phyloP scores from a whole-genome alignment of 2,113 vertebrate genomes.

The Scopus umbretta region DNA sequence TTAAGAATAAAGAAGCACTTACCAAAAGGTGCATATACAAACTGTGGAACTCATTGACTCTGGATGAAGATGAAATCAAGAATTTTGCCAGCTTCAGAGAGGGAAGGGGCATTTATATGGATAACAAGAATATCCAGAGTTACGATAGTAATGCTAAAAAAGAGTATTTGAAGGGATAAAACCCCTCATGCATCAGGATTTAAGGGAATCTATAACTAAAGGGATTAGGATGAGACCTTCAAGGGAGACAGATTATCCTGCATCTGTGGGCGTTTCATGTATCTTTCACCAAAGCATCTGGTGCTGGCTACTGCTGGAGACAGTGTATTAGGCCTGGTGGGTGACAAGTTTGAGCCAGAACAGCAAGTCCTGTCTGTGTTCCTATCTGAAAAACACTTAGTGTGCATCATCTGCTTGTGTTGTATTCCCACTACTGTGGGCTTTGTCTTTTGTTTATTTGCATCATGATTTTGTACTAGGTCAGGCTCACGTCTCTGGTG shows the following conservation, averaged over 20 bases:
- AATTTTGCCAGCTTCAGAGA: neutral
- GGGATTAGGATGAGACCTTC: constrained; percentile 34
- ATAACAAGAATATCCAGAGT: constrained; percentile 52
- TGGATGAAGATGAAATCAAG: neutral
- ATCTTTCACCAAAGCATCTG: neutral
- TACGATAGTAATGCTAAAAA: constrained; percentile 34
- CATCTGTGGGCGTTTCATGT: neutral
- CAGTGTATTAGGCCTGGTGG: neutral
- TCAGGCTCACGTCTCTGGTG: neutral
- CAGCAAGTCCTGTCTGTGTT: neutral
- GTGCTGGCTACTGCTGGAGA: neutral
- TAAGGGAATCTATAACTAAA: constrained; percentile 47
- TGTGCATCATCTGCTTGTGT: fast-evolving
- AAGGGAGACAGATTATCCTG: constrained; percentile 22
- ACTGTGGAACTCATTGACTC: neutral
- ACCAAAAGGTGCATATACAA: neutral
- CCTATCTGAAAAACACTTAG: neutral
- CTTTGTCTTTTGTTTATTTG: neutral
- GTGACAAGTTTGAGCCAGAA: neutral
- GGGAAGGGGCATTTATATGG: constrained; percentile 20
- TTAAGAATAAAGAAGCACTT: neutral
- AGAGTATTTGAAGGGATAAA: constrained; percentile 48
- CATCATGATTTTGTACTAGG: neutral
- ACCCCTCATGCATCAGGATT: neutral
- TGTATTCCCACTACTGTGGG: neutral